phyloP scores from a whole-genome alignment of 2,888 invertebrate species.

The Anoncus sp. region DNA sequence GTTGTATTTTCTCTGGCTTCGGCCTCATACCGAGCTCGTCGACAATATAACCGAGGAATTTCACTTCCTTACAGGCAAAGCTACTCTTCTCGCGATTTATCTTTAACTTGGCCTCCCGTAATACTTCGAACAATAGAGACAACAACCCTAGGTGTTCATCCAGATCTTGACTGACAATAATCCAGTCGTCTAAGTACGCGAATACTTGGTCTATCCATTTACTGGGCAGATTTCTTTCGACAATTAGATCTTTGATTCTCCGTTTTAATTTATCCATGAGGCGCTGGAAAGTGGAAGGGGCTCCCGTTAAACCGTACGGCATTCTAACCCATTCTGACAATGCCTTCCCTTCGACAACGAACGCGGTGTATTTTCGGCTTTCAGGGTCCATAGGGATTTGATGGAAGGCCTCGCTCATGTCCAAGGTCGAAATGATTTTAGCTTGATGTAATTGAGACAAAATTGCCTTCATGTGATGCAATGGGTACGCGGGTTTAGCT shows the following conservation, averaged over 20 bases:
- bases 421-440: neutral
- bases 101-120: too few species aligned
- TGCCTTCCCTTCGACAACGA: slow-evolving; percentile 53
- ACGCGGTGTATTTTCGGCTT: slow-evolving; percentile 60
- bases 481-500: neutral
- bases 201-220: too few species aligned
- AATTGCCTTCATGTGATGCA: neutral
- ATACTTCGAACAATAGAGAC: slow-evolving; percentile 14
- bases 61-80: slow-evolving; percentile 42
- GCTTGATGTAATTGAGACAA: neutral
- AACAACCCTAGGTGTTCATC: slow-evolving; percentile 1
- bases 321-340: slow-evolving; percentile 55
- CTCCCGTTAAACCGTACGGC: too few species aligned
- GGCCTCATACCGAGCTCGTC: too few species aligned
- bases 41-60: slow-evolving; percentile 10
- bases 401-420: too few species aligned
- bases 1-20: too few species aligned
- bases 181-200: slow-evolving; percentile 6
- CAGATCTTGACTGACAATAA: slow-evolving; percentile 5
- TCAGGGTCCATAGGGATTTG: too few species aligned
- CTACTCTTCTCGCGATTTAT: slow-evolving; percentile 49
- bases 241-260: neutral
- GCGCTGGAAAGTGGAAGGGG: slow-evolving; percentile 55
- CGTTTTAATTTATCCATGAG: slow-evolving; percentile 44
- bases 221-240: slow-evolving; percentile 4